Base-by-base conservation (phyloP, 2,113 vertebrate species). In the Zosterops pallidus region DNA sequence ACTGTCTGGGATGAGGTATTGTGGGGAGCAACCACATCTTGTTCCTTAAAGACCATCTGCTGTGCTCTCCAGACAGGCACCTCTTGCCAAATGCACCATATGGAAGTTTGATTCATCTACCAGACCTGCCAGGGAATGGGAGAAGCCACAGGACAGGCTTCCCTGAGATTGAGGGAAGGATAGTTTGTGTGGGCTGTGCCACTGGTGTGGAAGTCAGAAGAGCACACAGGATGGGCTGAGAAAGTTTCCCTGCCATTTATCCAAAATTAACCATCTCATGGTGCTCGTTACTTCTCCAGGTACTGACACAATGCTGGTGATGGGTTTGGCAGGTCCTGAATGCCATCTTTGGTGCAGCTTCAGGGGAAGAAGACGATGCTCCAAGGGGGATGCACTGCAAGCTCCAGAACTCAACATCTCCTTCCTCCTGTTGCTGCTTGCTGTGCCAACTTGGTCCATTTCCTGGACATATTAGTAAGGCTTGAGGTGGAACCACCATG, bases 381-480 rank as follows among this genome's bases (percentile, higher is more conserved):
- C 42, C 15, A 53, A 81, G n/a, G 7, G 5, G 7, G 18, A 5
- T 50, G 41, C 17, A 12, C n/a, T 46, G 62, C 11, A 50, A 49
- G 22, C 4, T n/a, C 28, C 28, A 23, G 55, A 0, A 0, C 49
- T 52, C 35, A 41, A 3, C 11, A 20, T 18, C 42, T 82, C 55
- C 28, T 74, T 64, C 16, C 55, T 86, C 18, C 53, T 80, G 21
- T 44, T 74, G 22, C 77, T 19, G 24, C 9, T 5, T 22, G 18
- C 3, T 0, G 4, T 35, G 56, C 8, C 5, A 17, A 0, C 47
- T 42, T 7, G 23, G 21, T 33, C 31, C 16, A 3, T n/a, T 57
- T 24, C 28, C 49, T 63, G 63, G 10, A 19, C 49, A 14, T 1
- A 1, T 63, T 28, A 6, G 29, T 37, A 35, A 65, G 53, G 49